Evolutionary conservation across 2,888 invertebrate genomes (phyloP).

Genomic region (Lasius fuliginosus): DNA sequence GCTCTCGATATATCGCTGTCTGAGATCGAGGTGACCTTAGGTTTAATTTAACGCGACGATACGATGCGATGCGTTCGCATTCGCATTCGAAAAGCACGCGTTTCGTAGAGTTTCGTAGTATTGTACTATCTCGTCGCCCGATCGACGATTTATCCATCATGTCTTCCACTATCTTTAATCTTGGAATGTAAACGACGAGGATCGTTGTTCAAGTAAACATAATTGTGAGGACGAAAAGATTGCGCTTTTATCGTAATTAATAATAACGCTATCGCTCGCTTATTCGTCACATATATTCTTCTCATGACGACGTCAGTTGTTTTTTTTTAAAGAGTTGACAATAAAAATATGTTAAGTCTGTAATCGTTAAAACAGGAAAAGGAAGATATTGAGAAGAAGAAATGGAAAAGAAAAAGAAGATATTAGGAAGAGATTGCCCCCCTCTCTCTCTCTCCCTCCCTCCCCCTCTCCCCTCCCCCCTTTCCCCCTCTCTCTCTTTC

Average conservation of each 20-base stretch:
- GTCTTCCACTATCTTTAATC: slow-evolving; percentile 39
- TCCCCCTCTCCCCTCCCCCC: no score
- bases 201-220: slow-evolving; percentile 17
- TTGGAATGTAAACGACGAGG: slow-evolving; percentile 36
- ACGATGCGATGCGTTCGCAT: slow-evolving; percentile 19
- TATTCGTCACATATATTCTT: not conserved
- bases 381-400: no score
- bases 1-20: slow-evolving; percentile 65
- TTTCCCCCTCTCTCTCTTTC: not conserved
- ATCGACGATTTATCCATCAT: slow-evolving; percentile 21
- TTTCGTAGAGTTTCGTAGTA: slow-evolving; percentile 5
- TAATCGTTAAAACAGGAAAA: no score
- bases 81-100: slow-evolving; percentile 39
- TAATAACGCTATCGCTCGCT: slow-evolving; percentile 28
- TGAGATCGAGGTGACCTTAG: slow-evolving; percentile 68
- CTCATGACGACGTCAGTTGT: not conserved
- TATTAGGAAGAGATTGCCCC: not conserved
- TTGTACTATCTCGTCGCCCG: slow-evolving; percentile 32
- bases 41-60: slow-evolving; percentile 71
- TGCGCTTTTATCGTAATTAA: slow-evolving; percentile 36
- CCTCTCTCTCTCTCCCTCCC: no score
- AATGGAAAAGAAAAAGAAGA: no score
- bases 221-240: slow-evolving; percentile 16
- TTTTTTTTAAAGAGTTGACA: not conserved
- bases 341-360: not conserved